Evolutionary conservation across 2,113 vertebrate species (phyloP).

Genomic region (Varanus salvator): DNA sequence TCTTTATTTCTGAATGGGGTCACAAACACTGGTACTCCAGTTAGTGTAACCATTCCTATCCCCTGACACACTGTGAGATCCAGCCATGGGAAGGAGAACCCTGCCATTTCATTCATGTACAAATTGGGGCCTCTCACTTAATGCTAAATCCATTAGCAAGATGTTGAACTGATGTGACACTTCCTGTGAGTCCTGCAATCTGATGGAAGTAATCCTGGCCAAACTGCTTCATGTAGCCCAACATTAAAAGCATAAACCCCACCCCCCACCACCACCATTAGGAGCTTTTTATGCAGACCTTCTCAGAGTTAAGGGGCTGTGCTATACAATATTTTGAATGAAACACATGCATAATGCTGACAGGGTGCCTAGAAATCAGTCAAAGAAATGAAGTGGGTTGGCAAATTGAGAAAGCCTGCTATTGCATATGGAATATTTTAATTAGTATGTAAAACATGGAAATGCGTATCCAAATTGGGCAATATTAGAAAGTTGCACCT

Average conservation of each 20-base stretch:
- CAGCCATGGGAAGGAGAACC: not conserved
- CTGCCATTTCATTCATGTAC: not conserved
- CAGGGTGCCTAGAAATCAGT: not conserved
- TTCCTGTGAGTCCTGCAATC: not conserved
- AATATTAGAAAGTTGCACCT: not conserved
- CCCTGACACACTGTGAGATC: not conserved
- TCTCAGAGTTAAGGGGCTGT: not conserved
- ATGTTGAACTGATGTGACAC: not conserved
- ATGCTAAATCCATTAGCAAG: not conserved
- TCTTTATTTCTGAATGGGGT: not conserved
- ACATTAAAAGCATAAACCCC: not conserved
- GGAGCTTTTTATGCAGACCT: not conserved
- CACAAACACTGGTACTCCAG: no score
- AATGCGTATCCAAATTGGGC: conserved; percentile 10
- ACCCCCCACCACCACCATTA: not conserved
- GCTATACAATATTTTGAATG: not conserved
- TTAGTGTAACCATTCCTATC: no score
- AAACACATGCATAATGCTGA: not conserved
- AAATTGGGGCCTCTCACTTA: not conserved
- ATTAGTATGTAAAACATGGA: conserved; percentile 38
- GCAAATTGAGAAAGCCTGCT: conserved; percentile 9
- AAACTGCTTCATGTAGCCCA: not conserved
- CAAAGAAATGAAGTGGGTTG: conserved; percentile 10
- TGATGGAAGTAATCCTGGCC: not conserved
- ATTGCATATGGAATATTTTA: conserved; percentile 35